Conservation (phyloP, 1,140 invertebrate genomes). For the Oreohelix idahoensis region DNA sequence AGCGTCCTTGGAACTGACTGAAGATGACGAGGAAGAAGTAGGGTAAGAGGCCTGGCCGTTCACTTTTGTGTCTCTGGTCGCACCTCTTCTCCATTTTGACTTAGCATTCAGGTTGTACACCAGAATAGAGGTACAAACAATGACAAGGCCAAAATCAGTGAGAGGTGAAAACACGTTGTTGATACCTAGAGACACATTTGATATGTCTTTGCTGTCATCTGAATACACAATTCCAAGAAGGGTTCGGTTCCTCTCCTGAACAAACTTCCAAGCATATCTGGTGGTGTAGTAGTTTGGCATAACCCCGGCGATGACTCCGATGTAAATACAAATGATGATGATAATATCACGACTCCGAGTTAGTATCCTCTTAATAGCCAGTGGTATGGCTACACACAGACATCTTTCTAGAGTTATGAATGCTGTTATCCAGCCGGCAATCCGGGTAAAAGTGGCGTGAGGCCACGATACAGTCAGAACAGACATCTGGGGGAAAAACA, state of each 20-base stretch:
- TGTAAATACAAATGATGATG: background rate
- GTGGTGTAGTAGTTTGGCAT: background rate
- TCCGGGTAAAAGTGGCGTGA: background rate
- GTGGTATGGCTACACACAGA: constrained; percentile 7
- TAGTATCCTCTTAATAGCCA: background rate
- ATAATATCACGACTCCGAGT: background rate
- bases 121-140: constrained; percentile 3
- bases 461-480: constrained; percentile 1
- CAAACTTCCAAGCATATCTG: background rate
- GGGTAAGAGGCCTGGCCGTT: background rate
- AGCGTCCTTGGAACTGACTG: background rate
- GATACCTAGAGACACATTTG: background rate
- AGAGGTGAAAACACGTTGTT: constrained; percentile 26
- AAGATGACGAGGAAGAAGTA: background rate
- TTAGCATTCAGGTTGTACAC: background rate
- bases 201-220: background rate
- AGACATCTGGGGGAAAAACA: constrained; percentile 12
- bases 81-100: constrained; percentile 14
- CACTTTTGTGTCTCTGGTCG: background rate
- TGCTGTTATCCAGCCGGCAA: constrained; percentile 25
- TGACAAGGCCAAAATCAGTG: background rate
- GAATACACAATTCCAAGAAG: background rate
- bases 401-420: constrained; percentile 13
- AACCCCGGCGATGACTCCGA: constrained; percentile 16
- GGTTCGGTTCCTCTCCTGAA: background rate